Evolutionary conservation across 2,797 vertebrate genomes (phyloP), one percentile per base, ranked within the genome.

Genomic region (Echeneis naucrates): DNA sequence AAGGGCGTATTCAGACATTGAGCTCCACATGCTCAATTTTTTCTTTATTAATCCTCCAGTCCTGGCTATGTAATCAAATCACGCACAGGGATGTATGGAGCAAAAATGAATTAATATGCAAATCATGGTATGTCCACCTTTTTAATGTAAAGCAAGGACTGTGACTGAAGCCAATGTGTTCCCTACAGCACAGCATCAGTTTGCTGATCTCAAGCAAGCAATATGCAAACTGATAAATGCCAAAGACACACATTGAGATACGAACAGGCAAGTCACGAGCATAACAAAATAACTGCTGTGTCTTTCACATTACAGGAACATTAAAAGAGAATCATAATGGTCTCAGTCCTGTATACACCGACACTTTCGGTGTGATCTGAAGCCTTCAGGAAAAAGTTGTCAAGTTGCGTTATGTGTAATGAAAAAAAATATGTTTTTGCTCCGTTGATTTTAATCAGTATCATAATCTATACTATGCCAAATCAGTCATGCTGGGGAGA

Each of bases 211-310:
- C 61, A 74, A 55, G 58, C 6, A 47, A 19, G 0, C 72, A 60
- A 56, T 59, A 50, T 72, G 32, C 19, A 67, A 60, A 37, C 10
- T 62, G 55, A 69, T 66, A 63, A 68, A 70, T 14, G 21, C 9
- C 44, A 77, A n/a, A 68, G 27, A 56, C 23, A 35, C 9, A 21
- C 40, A 65, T 44, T 72, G 37, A 63, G 8, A 53, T 14, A 2
- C 72, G 38, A 81, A 44, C 26, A 63, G 58, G 63, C 47, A 47
- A 77, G 26, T 50, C 67, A 75, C 40, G 78, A 56, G 66, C 38
- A 48, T 48, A 21, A 8, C 8, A 32, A 21, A 2, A 13, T 56
- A 42, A 61, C 64, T 56, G 68, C 2, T 1, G 13, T 38, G 12
- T 51, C n/a, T 51, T 45, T 68, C 45, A 27, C 26, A 58, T 56